Evolutionary conservation across 2,888 invertebrate genomes (phyloP).

Genomic region (Drosophila histrio): DNA sequence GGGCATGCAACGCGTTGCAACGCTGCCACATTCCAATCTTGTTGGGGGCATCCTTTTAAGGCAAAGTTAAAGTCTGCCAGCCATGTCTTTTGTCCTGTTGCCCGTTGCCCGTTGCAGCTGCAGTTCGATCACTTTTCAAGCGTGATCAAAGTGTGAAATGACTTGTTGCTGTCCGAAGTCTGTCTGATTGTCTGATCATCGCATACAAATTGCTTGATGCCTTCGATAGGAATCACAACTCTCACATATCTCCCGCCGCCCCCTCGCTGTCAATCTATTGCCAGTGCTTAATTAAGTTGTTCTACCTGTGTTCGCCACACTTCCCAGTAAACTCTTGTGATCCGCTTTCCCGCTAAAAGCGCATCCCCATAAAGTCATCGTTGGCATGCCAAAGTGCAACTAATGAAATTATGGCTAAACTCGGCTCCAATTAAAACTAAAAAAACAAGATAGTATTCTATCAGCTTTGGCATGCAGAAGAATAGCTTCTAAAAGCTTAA

Average conservation of each 20-base stretch:
- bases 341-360: constrained; percentile 28
- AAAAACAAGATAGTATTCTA: neutral
- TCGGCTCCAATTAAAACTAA: constrained; percentile 23
- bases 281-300: constrained; percentile 73
- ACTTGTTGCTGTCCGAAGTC: constrained; percentile 78
- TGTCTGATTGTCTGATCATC: constrained; percentile 70
- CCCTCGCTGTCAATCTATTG: constrained; percentile 32
- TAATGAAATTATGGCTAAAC: constrained; percentile 65
- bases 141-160: constrained; percentile 83
- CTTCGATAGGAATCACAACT: constrained; percentile 58
- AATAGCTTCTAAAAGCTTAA: neutral
- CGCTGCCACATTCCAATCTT: constrained; percentile 59
- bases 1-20: constrained; percentile 32
- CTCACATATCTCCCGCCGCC: neutral
- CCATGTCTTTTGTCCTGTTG: constrained; percentile 30
- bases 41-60: constrained; percentile 66
- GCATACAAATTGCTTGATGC: constrained; percentile 83
- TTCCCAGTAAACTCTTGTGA: constrained; percentile 49
- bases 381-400: constrained; percentile 33
- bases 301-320: constrained; percentile 24
- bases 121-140: constrained; percentile 49
- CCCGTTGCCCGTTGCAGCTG: constrained; percentile 42
- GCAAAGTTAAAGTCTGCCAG: constrained; percentile 30
- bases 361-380: constrained; percentile 43
- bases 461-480: neutral